Base-by-base conservation (phyloP, 53 echinoderm and acorn worm genomes). In the Holothuria scabra region DNA sequence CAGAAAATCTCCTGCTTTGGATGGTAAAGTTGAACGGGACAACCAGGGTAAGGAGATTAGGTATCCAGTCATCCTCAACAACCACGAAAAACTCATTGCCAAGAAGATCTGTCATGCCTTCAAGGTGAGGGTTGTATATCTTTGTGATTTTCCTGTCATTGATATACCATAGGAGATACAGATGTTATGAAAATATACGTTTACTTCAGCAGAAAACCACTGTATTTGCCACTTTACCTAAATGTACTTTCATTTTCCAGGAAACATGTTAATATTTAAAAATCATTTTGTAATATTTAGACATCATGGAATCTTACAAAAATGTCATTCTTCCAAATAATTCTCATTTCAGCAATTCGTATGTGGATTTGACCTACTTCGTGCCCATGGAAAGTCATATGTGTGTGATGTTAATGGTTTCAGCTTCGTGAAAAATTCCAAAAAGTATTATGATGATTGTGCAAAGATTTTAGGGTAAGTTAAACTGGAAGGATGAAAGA, bases 391-490 rank as follows among this genome's bases (percentile, higher is more conserved):
- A 9, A 90, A 88, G 76, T 97, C 93, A 12, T 97, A 92, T 46
- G 97, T 97, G 14, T 97, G 97, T 89, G 97, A 97, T 72, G 97
- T 97, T 48, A 97, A 97, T 87, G 97, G 97, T 35, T 97, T 97
- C 85, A 97, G 97, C 85, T 97, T 97, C 83, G 97, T 97, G 61
- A 97, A 97, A 86, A 97, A 97, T 69, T 97, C 97, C 21, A 97
- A 97, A 76, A 97, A 97, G 84, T 97, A 97, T 85, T 97, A 97
- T 78, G 97, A 97, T 74, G 97, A 97, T 79, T 97, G 97, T 88
- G 94, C 97, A 58, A 97, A 97, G 60, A 97, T 97, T 76, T 66
- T 94, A 52, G 94, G 94, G 97, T 95, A 86, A 91, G 85, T 52
- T 14, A 16, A 18, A 52, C 1, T 1, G 41, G 52, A 52, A 18